These are phyloP conservation scores for Caenorhabditis tropicalis DNA, from an alignment of 1,140 invertebrate genomes.

Conservation along the genomic window DNA sequence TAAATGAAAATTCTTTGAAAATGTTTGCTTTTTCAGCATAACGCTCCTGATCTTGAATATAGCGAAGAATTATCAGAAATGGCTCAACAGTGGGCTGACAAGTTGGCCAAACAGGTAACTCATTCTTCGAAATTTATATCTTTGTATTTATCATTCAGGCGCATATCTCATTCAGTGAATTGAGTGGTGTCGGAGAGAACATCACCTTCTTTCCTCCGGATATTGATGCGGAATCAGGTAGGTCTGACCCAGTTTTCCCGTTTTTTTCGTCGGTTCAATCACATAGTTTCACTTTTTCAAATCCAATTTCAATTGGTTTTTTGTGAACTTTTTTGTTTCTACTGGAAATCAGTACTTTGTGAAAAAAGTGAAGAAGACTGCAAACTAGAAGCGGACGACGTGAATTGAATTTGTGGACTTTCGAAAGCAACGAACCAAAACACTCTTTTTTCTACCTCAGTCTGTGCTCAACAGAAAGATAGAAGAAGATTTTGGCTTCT, in stretches of 20 bases:
- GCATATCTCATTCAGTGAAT: constrained; percentile 51
- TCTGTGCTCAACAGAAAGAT: background rate
- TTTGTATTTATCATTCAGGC: background rate
- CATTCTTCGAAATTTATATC: background rate
- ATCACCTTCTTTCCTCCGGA: constrained; percentile 69
- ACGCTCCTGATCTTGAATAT: constrained; percentile 56
- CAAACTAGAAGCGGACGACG: background rate
- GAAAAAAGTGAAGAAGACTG: constrained; percentile 6
- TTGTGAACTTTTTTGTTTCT: background rate
- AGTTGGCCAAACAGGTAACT: constrained; percentile 58
- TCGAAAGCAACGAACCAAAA: constrained; percentile 40
- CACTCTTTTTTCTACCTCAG: background rate
- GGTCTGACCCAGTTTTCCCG: background rate
- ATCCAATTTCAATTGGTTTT: background rate
- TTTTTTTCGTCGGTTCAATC: background rate
- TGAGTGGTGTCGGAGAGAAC: constrained; percentile 66
- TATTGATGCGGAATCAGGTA: constrained; percentile 62
- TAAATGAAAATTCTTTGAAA: too few species aligned
- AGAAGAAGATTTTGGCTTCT: background rate
- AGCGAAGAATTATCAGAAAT: constrained; percentile 60
- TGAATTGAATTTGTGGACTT: constrained; percentile 39
- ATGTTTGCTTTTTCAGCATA: constrained; percentile 62
- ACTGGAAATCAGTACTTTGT: background rate
- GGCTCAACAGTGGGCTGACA: constrained; percentile 68
- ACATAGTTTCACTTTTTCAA: background rate